Conservation (phyloP, 2,113 vertebrate species). For the Saguinus imperator region DNA sequence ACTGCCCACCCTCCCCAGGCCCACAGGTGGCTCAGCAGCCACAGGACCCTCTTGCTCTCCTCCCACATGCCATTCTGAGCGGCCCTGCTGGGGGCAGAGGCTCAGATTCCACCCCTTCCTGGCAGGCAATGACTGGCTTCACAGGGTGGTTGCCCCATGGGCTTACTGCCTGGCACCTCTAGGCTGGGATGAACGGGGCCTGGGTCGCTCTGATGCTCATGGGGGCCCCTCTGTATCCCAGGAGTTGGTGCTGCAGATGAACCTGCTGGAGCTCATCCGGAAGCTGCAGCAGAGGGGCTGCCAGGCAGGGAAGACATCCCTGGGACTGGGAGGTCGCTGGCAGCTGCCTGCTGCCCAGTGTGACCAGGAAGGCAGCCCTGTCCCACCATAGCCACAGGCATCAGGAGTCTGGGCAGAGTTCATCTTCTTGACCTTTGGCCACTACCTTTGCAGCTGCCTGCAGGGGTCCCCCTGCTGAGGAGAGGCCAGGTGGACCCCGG, state of each 20-base stretch:
- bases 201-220: background rate
- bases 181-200: background rate
- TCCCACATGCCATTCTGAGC: no score
- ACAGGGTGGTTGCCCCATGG: background rate
- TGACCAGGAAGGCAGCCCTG: background rate
- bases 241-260: constrained; percentile 97
- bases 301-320: background rate
- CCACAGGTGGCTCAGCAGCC: no score
- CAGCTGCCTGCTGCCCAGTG: no score
- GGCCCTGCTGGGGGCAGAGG: background rate
- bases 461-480: background rate
- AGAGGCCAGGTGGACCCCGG: background rate
- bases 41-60: background rate
- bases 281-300: constrained; percentile 89
- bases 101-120: background rate
- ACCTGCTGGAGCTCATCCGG: constrained; percentile 93
- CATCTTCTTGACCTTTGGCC: background rate
- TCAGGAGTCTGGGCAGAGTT: background rate
- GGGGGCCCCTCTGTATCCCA: constrained; percentile 75
- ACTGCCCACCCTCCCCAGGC: background rate
- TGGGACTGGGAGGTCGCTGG: no score
- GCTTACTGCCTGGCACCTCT: background rate
- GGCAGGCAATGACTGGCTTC: background rate
- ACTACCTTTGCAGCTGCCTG: background rate
- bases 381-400: background rate